Conservation (phyloP, 2,888 invertebrate genomes). For the Allolobophora icterica region DNA sequence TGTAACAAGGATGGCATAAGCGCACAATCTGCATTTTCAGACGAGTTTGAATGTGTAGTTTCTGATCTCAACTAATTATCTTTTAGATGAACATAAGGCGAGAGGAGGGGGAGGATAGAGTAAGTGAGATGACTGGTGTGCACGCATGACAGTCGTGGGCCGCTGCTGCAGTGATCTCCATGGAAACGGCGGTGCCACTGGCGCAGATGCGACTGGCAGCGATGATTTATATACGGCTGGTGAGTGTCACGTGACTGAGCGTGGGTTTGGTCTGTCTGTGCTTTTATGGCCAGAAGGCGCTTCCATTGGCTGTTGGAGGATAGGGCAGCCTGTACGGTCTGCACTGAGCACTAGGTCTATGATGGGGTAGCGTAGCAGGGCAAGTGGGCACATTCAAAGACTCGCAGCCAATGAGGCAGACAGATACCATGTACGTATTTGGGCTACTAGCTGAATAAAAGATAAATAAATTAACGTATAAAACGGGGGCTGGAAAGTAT, state of each 20-base stretch:
- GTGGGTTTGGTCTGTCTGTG: background rate
- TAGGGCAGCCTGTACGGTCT: background rate
- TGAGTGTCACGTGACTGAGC: conserved; percentile 2
- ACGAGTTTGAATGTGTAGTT: background rate
- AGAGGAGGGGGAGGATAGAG: background rate
- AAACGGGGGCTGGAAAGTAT: background rate
- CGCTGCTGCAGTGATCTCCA: background rate
- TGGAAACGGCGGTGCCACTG: conserved; percentile 2
- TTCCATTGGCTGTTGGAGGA: background rate
- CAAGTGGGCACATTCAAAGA: background rate
- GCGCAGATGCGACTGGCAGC: background rate
- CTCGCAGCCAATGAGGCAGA: background rate
- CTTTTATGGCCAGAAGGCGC: background rate
- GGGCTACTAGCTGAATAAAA: background rate
- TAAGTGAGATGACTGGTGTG: background rate
- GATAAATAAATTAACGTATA: background rate
- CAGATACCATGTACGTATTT: background rate
- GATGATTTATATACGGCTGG: background rate
- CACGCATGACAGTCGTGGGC: background rate
- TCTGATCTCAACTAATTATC: background rate
- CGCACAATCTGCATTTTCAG: background rate
- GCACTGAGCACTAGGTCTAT: background rate
- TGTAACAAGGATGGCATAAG: background rate
- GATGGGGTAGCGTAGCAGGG: background rate
- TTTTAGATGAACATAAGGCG: background rate